These are phyloP conservation scores for Panthera leo DNA, from an alignment of 2,113 vertebrate genomes.

Conservation along the genomic window DNA sequence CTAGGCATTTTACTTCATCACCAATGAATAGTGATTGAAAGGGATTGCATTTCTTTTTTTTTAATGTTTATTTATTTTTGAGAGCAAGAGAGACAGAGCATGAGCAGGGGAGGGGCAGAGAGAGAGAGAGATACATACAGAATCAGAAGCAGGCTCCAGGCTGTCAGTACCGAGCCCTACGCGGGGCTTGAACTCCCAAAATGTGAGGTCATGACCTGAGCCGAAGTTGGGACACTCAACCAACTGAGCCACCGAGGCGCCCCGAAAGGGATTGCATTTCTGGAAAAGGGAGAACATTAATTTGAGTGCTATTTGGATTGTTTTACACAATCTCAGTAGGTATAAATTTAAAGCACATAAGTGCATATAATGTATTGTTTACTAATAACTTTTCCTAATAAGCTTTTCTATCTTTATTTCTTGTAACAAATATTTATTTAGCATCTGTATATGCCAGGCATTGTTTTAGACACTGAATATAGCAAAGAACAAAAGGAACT, in stretches of 20 bases:
- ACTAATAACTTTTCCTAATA: neutral
- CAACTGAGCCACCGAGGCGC: no score
- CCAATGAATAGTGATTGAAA: neutral
- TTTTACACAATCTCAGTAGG: neutral
- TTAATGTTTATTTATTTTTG: no score
- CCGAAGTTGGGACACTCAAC: no score
- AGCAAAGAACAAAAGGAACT: neutral
- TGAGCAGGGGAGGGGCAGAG: no score
- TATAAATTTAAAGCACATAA: neutral
- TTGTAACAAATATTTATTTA: neutral
- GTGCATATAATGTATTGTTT: neutral
- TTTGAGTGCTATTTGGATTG: neutral
- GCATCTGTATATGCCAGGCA: neutral
- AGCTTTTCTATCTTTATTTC: neutral
- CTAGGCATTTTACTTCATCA: conserved; percentile 13
- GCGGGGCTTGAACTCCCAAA: no score
- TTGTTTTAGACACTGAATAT: neutral
- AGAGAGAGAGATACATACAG: no score
- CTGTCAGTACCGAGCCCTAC: no score
- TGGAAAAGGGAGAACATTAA: neutral
- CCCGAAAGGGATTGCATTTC: neutral
- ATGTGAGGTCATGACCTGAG: no score
- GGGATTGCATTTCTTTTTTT: neutral
- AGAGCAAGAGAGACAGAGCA: no score
- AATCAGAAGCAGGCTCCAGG: no score